Evolutionary conservation across 2,797 vertebrate genomes (phyloP), one percentile per base, ranked within the genome.

Genomic region (Lophotriccus pileatus): DNA sequence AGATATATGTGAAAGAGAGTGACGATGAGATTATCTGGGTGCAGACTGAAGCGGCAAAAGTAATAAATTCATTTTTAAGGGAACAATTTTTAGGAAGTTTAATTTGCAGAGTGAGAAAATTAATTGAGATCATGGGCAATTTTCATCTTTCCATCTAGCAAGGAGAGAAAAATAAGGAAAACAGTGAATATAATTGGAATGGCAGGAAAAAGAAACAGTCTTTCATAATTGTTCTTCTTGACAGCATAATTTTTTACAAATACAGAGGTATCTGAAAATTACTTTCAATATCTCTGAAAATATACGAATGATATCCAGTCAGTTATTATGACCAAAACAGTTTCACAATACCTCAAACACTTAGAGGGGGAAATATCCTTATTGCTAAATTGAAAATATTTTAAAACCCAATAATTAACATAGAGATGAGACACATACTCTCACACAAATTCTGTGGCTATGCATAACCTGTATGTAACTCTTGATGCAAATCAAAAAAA

Each of bases 11-110:
- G 64, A 62, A 47, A 62, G n/a, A 53, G 30, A 41, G 28, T 13
- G 39, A 88, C 64, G 28, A 39, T 53, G 67, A 94, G 73, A 72
- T 83, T 80, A 58, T 89, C 69, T 73, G 50, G 39, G 50, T 62
- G 4, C 79, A 84, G 82, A 73, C 58, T 53, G 66, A 87, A 81
- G 55, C 79, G 76, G 63, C 74, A 87, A 64, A 89, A 79, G n/a
- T 44, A 92, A 88, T 84, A 75, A 60, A 88, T 75, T 68, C 21
- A 46, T 81, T 89, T 90, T 80, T 77, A 80, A 92, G 68, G 43
- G 79, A 95, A 83, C 37, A 85, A 63, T 87, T 87, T 87, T 92
- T 62, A 84, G 82, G 79, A 92, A 92, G 73, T 74, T 94, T 94
- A 87, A 94, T 96, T 93, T 93, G n/a, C 30, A 58, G 69, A 58